Base-by-base conservation (phyloP, 1,140 invertebrate species). In the Drosophila ficusphila region DNA sequence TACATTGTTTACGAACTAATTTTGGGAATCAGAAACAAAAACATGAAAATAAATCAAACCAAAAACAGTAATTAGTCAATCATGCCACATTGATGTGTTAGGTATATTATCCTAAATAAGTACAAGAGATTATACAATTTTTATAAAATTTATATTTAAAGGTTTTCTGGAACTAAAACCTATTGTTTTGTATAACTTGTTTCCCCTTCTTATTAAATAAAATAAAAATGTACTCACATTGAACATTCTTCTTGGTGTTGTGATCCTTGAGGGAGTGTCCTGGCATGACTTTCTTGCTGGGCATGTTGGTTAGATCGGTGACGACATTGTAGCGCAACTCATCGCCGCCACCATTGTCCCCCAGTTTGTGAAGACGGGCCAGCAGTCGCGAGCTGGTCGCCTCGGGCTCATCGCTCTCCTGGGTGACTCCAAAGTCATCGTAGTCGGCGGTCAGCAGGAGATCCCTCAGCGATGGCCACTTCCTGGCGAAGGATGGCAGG, bases 1-100 rank as follows among this genome's bases (percentile, higher is more conserved):
- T 90, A 90, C 89, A 90, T 58, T 89, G 77, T 79, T 86, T 90
- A 77, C 85, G 89, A 70, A 89, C 89, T 90, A 79, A 23, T 48
- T 52, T 42, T 58, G 14, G 44, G 42, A 8, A 33, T 48, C 27
- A 29, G 38, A 44, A 68, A 52, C 33, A 42, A 70, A 46, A 51
- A 67, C 61, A 52, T 57, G 62, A 33, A 56, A 77, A 68, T 47
- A 76, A 62, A 76, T 23, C 31, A 33, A 54, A 62, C 34, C 25
- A 12, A 70, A 46, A 49, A 36, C 14, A 46, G 12, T 53, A 36
- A 60, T 75, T 68, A 75, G 70, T 67, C 16, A 27, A 33, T 49
- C 72, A 75, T 73, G 68, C 67, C 46, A 51, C 27, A 36, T 29
- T 14, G 11, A 11, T 9, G 0, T 7, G 16, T 14, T 23, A 31